Percentiles rank a stretch among this genome's conserved stretches.
Evolutionary conservation across 2,797 vertebrate species (phyloP).

Genomic region (Pseudochirops cupreus): DNA sequence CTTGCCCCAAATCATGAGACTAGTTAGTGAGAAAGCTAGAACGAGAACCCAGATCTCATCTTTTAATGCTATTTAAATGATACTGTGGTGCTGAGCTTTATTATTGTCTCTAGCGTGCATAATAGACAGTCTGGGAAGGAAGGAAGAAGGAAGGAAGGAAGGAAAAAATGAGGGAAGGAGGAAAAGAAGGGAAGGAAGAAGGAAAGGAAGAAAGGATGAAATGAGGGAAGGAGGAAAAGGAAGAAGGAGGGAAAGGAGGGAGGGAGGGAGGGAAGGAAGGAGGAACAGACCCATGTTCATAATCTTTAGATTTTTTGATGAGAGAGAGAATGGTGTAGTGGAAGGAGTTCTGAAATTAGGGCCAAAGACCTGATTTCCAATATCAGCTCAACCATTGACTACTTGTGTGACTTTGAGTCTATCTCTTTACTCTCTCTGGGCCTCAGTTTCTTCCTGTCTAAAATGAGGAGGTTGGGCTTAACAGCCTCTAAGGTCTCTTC

Average conservation of each 20-base stretch:
- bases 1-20: not conserved
- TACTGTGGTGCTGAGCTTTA: not conserved
- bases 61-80: not conserved
- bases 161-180: not conserved
- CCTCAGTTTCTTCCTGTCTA: not conserved
- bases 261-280: no score
- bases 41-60: not conserved
- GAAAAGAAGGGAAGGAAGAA: no score
- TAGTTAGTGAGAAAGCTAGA: not conserved
- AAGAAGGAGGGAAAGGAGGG: no score
- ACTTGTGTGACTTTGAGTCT: not conserved
- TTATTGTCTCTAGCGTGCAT: not conserved
- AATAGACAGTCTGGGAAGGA: not conserved
- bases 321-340: not conserved
- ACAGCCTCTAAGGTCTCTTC: not conserved
- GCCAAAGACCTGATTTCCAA: not conserved
- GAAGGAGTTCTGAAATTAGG: not conserved
- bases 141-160: not conserved
- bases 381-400: not conserved
- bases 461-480: not conserved
- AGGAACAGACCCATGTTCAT: not conserved
- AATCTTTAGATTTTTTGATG: not conserved
- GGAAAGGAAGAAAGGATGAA: no score
- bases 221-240: no score
- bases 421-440: not conserved